phyloP scores from a whole-genome alignment of 2,797 vertebrate species.

The Adrianichthys oophorus region DNA sequence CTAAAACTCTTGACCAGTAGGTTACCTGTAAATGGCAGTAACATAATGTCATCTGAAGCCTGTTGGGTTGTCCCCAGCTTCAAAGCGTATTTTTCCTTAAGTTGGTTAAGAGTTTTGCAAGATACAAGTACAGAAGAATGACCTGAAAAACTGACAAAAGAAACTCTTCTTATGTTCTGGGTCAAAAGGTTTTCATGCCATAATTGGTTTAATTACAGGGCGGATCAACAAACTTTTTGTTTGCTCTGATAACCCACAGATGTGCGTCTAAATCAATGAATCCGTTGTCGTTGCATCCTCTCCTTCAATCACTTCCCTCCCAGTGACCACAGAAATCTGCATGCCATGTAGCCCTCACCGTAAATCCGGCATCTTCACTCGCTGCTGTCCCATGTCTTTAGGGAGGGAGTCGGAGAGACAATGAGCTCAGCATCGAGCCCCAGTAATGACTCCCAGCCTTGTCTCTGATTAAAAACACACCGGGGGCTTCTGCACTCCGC shows the following conservation, averaged over 20 bases:
- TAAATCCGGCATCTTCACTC: background rate
- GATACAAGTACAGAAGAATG: constrained; percentile 12
- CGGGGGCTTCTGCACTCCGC: constrained; percentile 81
- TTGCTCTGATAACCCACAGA: constrained; percentile 43
- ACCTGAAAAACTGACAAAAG: constrained; percentile 10
- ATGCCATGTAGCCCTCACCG: constrained; percentile 46
- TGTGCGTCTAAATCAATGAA: constrained; percentile 46
- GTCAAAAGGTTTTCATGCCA: constrained; percentile 12
- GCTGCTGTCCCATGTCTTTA: constrained; percentile 36
- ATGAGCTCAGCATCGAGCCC: constrained; percentile 75
- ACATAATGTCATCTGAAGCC: too few relatives aligned
- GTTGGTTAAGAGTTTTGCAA: background rate
- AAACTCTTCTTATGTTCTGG: constrained; percentile 5
- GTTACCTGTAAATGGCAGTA: too few relatives aligned
- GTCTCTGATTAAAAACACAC: constrained; percentile 86
- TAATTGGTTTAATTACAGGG: constrained; percentile 39
- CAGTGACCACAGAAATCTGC: constrained; percentile 57
- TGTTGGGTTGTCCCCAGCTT: too few relatives aligned
- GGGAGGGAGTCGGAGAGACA: constrained; percentile 73
- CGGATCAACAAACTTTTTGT: constrained; percentile 36
- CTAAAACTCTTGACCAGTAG: too few relatives aligned
- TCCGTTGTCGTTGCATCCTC: constrained; percentile 22
- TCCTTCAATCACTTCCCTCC: constrained; percentile 26
- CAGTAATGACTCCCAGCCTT: constrained; percentile 81
- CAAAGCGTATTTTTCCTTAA: too few relatives aligned